Base-by-base conservation (phyloP, 2,888 invertebrate species). In the Trachelus stipa region DNA sequence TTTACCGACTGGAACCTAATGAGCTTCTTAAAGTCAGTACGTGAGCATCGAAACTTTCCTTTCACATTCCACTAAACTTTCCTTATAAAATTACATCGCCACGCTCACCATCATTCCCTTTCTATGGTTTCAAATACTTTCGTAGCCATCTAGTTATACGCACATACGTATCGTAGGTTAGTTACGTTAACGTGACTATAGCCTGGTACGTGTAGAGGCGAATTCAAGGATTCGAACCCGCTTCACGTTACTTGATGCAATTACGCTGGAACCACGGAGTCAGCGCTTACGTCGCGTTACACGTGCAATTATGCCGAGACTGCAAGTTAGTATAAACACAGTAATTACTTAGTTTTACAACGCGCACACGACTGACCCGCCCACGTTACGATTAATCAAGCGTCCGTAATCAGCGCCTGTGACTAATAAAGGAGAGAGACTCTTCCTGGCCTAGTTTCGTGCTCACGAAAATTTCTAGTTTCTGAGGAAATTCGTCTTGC, bases 351-450 rank as follows among this genome's bases (percentile, higher is more conserved):
- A 77, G 77, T 77, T 79, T 80, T 73, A 76, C 74, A 79, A 79
- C 73, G 74, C 40, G 74, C 76, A 77, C 76, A 76, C 69, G 76
- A 77, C 40, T 76, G 68, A 76, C 76, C 73, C 34, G 31, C 76
- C 76, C 71, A 23, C 73, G 77, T 73, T 69, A 73, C 78, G 78
- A 79, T 82, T 82, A 81, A 77, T 79, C 79, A 23, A 56, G 75
- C 78, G 74, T 31, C 77, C 78, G 80, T 81, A 82, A 82, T 82
- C 82, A 82, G 79, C 79, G 77, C 78, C 76, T 79, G 75, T 76
- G 73, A 73, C 80, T 73, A 81, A 74, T 79, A 81, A 79, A 79
- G 79, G 77, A 79, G 79, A 79, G 73, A 69, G 77, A 79, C 56
- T 56, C 56, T 56, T 23, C 56, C 56, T 56, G 56, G 56, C 56